Evolutionary conservation across 2,113 vertebrate genomes (phyloP).

Genomic region (Erythrolamprus reginae): DNA sequence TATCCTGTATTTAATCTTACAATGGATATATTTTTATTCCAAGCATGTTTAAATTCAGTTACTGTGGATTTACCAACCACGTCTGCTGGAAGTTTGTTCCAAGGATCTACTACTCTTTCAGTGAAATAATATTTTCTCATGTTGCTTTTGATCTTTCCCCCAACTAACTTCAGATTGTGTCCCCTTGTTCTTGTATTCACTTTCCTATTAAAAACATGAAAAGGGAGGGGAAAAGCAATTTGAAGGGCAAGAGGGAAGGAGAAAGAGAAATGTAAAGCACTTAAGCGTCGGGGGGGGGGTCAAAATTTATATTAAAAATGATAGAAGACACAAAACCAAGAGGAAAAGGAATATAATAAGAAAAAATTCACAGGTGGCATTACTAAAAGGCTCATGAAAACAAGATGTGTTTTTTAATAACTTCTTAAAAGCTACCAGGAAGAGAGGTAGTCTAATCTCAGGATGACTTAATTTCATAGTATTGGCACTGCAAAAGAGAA

Average conservation of each 20-base stretch:
- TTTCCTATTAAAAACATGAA: too few species aligned
- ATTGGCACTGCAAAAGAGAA: background rate
- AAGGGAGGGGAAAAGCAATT: too few species aligned
- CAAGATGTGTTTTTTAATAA: background rate
- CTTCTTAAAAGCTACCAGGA: background rate
- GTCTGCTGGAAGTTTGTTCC: too few species aligned
- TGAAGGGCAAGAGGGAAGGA: background rate
- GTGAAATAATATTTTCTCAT: too few species aligned
- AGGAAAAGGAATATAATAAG: background rate
- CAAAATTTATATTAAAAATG: background rate
- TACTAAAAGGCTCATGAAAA: background rate
- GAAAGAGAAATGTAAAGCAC: background rate
- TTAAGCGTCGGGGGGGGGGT: background rate
- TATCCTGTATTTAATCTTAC: too few species aligned
- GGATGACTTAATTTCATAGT: background rate
- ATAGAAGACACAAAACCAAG: background rate
- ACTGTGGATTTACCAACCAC: too few species aligned
- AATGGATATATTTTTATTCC: too few species aligned
- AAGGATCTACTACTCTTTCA: too few species aligned
- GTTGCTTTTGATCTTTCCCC: too few species aligned
- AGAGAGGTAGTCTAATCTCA: background rate
- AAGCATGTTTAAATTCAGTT: too few species aligned
- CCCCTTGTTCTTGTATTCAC: too few species aligned
- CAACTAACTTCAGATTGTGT: too few species aligned
- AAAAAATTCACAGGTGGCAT: background rate